A percentile compares a stretch with the other conserved stretches of the same genome.
Evolutionary conservation across 2,888 invertebrate genomes (phyloP).

Genomic region (Apantesis nais): DNA sequence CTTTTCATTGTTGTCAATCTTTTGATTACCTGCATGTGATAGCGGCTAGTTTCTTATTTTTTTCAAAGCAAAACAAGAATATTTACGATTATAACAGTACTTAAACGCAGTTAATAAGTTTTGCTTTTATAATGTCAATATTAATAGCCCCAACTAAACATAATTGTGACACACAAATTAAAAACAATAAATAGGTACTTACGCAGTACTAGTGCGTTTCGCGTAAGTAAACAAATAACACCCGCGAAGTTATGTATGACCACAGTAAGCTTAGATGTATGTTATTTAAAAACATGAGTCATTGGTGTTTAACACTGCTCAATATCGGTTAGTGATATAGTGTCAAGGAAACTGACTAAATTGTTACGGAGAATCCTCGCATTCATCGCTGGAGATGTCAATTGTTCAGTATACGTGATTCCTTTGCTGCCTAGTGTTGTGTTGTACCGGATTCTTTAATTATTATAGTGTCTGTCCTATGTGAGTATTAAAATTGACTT

Average conservation of each 20-base stretch:
- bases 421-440: conserved; percentile 17
- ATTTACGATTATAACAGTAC: neutral
- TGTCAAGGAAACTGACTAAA: conserved; percentile 65
- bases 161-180: neutral
- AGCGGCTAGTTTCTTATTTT: neutral
- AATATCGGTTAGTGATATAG: conserved; percentile 65
- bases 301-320: conserved; percentile 62
- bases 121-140: neutral
- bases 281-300: conserved; percentile 57
- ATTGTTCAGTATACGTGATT: conserved; percentile 33
- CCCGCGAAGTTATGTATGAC: conserved; percentile 30
- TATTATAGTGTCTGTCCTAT: conserved; percentile 9
- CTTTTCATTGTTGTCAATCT: neutral
- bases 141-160: neutral
- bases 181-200: conserved; percentile 7
- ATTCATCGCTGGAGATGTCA: conserved; percentile 42
- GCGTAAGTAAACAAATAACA: conserved; percentile 47
- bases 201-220: conserved; percentile 18
- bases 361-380: conserved; percentile 37
- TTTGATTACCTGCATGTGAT: neutral
- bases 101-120: neutral
- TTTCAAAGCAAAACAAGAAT: neutral
- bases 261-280: conserved; percentile 24
- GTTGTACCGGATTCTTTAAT: neutral
- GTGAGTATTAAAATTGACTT: conserved; percentile 26